Evolutionary conservation across 2,888 invertebrate species (phyloP).

Genomic region (Cabera pusaria): DNA sequence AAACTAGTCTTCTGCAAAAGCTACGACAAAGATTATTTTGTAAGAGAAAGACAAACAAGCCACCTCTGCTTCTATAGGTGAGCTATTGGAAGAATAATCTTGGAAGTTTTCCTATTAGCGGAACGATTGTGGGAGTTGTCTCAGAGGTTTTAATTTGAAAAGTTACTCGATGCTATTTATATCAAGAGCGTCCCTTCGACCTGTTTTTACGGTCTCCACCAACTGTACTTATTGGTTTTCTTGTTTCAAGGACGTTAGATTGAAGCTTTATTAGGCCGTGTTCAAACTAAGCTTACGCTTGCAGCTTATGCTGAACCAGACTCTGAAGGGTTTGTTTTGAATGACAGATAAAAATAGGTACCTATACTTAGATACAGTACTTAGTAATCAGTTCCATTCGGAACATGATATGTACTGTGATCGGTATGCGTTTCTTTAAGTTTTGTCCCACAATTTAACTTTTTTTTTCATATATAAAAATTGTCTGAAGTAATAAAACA

Average conservation of each 20-base stretch:
- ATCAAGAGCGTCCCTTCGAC: slow-evolving; percentile 33
- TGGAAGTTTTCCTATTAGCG: slow-evolving; percentile 53
- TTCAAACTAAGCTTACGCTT: no score
- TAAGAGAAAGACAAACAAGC: slow-evolving; percentile 21
- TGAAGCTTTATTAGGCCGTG: slow-evolving; percentile 16
- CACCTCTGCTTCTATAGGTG: slow-evolving; percentile 29
- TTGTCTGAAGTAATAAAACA: no score
- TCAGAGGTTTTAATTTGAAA: slow-evolving; percentile 52
- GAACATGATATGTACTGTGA: no score
- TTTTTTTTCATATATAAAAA: no score
- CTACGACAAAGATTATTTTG: slow-evolving; percentile 4
- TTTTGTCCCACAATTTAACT: no score
- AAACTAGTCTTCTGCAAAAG: no score
- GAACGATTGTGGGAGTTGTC: slow-evolving; percentile 47
- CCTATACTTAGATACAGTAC: no score
- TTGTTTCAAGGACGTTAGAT: slow-evolving; percentile 15
- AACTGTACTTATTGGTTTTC: slow-evolving; percentile 24
- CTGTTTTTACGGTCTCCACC: slow-evolving; percentile 30
- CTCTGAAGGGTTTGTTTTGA: no score
- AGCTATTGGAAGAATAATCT: slow-evolving; percentile 51
- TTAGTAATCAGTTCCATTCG: no score
- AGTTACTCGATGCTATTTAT: slow-evolving; percentile 50
- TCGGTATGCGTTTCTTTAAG: no score
- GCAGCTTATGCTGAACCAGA: no score
- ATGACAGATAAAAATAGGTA: no score